These are phyloP conservation scores for Heliconius erato DNA, from an alignment of 2,888 invertebrate species.

Conservation along the genomic window DNA sequence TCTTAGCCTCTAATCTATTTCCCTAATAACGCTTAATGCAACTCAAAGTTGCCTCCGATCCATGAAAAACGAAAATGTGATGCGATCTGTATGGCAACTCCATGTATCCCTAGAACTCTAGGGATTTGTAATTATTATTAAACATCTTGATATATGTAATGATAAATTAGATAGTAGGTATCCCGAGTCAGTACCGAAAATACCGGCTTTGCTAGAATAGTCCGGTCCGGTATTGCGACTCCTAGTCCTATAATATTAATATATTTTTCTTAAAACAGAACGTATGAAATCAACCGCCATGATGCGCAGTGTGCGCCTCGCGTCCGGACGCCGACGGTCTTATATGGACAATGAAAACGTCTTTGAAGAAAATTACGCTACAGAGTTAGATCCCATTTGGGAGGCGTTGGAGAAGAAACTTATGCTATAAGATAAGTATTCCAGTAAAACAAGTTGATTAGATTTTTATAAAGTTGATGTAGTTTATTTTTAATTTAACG, in stretches of 20 bases:
- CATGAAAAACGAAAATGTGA: too few relatives aligned
- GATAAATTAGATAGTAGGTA: too few relatives aligned
- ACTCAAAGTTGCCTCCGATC: too few relatives aligned
- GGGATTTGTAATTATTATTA: too few relatives aligned
- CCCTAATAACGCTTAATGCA: too few relatives aligned
- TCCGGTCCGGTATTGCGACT: too few relatives aligned
- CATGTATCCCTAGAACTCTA: too few relatives aligned
- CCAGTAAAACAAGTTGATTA: neutral
- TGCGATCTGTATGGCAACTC: too few relatives aligned
- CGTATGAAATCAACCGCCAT: slow-evolving; percentile 71
- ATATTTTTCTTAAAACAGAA: slow-evolving; percentile 59
- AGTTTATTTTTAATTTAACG: neutral
- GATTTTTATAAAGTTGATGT: neutral
- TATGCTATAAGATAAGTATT: slow-evolving; percentile 56
- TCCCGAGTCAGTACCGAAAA: neutral
- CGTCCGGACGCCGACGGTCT: slow-evolving; percentile 32
- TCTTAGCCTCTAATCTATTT: too few relatives aligned
- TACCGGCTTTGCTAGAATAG: too few relatives aligned
- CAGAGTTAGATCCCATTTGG: slow-evolving; percentile 70
- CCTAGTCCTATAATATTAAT: too few relatives aligned
- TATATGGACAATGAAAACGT: slow-evolving; percentile 51
- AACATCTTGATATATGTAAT: too few relatives aligned
- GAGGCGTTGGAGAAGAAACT: slow-evolving; percentile 74
- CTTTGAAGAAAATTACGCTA: slow-evolving; percentile 58
- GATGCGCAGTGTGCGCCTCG: slow-evolving; percentile 68